Evolutionary conservation across 1,140 invertebrate genomes (phyloP).

Genomic region (Neodiprion fabricii): DNA sequence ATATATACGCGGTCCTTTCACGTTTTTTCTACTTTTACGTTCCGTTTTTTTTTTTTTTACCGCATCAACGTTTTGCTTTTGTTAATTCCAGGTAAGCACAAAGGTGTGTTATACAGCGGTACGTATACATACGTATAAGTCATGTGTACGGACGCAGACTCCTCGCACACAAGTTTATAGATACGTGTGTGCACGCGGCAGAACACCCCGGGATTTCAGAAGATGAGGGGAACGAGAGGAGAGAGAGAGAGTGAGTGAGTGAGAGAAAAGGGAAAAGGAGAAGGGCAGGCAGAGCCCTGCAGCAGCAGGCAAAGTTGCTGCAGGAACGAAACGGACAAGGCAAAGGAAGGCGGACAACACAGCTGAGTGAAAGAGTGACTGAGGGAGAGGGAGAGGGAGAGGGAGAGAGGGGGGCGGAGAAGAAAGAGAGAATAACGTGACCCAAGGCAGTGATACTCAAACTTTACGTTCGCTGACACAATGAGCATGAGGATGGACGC

Average conservation of each 20-base stretch:
- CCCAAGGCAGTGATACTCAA: conserved; percentile 5
- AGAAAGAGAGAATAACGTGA: neutral
- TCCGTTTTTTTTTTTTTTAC: neutral
- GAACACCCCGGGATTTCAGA: neutral
- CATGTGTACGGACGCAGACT: neutral
- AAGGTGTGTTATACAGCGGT: neutral
- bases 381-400: too few species aligned
- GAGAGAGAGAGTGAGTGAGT: neutral
- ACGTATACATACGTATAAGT: neutral
- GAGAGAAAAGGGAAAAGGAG: neutral
- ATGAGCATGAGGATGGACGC: neutral
- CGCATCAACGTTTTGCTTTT: neutral
- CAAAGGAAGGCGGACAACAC: neutral
- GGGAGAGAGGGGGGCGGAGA: too few species aligned
- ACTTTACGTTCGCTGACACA: neutral
- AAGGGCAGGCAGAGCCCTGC: neutral
- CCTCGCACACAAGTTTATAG: neutral
- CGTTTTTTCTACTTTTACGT: neutral
- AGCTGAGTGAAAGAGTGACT: too few species aligned
- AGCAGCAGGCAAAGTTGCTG: neutral
- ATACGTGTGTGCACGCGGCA: neutral
- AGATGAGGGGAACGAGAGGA: neutral
- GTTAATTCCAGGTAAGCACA: conserved; percentile 5
- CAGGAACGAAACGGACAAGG: neutral
- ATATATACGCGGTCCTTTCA: too few species aligned